Evolutionary conservation across 2,888 invertebrate species (phyloP).

Genomic region (Phania funesta): DNA sequence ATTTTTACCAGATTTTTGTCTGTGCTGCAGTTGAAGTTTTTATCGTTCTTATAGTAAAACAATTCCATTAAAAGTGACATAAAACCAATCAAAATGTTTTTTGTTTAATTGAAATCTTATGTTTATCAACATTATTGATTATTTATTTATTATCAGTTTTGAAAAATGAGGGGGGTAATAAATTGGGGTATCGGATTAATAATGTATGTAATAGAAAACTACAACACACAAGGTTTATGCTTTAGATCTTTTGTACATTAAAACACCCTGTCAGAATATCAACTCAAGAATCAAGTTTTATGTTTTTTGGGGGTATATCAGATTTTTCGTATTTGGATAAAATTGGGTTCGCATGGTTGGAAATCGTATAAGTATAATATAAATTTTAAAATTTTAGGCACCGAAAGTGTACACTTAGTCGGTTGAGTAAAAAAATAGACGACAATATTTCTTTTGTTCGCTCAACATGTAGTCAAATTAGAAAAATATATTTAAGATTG

Average conservation of each 20-base stretch:
- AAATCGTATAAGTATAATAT: no score
- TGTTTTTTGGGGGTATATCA: no score
- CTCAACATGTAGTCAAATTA: no score
- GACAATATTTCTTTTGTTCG: no score
- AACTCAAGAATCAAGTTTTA: no score
- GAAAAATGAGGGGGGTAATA: neutral
- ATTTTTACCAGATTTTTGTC: neutral
- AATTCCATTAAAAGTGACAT: conserved; percentile 62
- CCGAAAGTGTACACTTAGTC: no score
- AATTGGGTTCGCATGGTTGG: no score
- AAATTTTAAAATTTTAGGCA: no score
- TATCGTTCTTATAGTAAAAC: conserved; percentile 54
- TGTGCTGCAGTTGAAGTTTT: neutral
- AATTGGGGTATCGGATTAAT: conserved; percentile 5
- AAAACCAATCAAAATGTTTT: conserved; percentile 59
- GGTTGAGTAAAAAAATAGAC: no score
- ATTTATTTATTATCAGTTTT: conserved; percentile 32
- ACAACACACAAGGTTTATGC: neutral
- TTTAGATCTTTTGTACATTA: neutral
- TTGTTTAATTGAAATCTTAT: conserved; percentile 64
- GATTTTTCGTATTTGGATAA: no score
- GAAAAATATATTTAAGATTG: no score
- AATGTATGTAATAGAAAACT: neutral
- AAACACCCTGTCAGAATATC: no score
- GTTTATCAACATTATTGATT: conserved; percentile 49